Evolutionary conservation across 2,113 vertebrate genomes (phyloP).

Genomic region (Scartelaos histophorus): DNA sequence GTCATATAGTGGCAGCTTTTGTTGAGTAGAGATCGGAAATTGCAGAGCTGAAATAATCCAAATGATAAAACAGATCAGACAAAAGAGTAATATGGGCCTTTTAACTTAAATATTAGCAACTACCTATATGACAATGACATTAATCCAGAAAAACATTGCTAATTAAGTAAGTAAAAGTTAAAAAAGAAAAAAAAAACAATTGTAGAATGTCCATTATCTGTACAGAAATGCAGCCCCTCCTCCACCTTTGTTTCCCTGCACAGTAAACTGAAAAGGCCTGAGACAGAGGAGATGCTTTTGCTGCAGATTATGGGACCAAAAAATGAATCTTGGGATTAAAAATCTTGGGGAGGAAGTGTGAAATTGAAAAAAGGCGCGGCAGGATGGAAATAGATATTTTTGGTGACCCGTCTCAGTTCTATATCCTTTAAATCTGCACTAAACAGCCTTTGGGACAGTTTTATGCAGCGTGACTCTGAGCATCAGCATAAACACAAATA

Average conservation of each 20-base stretch:
- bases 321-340: constrained; percentile 5
- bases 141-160: no score
- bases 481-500: constrained; percentile 55
- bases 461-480: constrained; percentile 64
- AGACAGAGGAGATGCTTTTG: constrained; percentile 13
- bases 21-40: no score
- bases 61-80: no score
- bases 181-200: no score
- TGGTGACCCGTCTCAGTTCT: constrained; percentile 15
- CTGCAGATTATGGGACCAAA: not conserved
- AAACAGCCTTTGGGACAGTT: constrained; percentile 44
- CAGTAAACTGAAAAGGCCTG: not conserved
- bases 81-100: no score
- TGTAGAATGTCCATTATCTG: no score
- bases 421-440: constrained; percentile 37
- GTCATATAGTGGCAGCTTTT: no score
- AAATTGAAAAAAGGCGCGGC: not conserved
- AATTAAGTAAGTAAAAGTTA: no score
- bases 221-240: not conserved
- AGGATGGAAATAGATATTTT: constrained; percentile 11
- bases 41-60: no score
- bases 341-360: constrained; percentile 6
- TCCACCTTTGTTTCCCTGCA: not conserved
- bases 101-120: no score
- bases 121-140: no score